Base-by-base conservation (phyloP, 35 echinoderm and acorn worm species). In the Lytechinus pictus region DNA sequence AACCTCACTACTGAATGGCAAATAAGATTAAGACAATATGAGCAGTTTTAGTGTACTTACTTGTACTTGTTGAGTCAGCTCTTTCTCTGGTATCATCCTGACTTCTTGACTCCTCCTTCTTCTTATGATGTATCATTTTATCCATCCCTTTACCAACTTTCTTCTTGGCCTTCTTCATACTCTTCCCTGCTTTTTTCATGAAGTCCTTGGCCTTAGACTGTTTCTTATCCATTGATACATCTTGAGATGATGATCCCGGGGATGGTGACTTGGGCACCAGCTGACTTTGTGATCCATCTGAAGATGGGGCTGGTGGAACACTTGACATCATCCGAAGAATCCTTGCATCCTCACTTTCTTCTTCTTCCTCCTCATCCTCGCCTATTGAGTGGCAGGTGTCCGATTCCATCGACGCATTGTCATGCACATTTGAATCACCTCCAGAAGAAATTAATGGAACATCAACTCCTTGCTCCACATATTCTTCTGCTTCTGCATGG, bases 91-190 rank as follows among this genome's bases (percentile, higher is more conserved):
- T 79, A 79, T 79, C 19, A 79, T 24, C 66, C 7, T 79, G 66
- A 14, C 16, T 33, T 54, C 56, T 93, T 55, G 53, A 11, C 10
- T 93, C 92, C 52, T 93, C 92, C 24, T 93, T 54, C 27, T 93
- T 93, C 92, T 93, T 54, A 24, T 57, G 92, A 54, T 3, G 52
- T 3, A 93, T 33, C 92, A 93, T 93, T 27, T 93, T 93, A 5
- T 93, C 92, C 55, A 93, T 54, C 1, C 92, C 92, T 57, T 93
- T 93, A 55, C 92, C 92, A 10, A 93, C 54, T 54, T 93, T 93
- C 54, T 93, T 93, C 27, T 93, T 93, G 28, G 92, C 54, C 53
- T 93, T 93, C 92, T 93, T 93, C 92, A 93, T 93, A 10, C 57
- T 93, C 92, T 93, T 93, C 4, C 92, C 92, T 10, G 92, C 92